Evolutionary conservation across 2,797 vertebrate species (phyloP), one percentile per base, ranked within the genome.

Genomic region (Muscicapa comitata): DNA sequence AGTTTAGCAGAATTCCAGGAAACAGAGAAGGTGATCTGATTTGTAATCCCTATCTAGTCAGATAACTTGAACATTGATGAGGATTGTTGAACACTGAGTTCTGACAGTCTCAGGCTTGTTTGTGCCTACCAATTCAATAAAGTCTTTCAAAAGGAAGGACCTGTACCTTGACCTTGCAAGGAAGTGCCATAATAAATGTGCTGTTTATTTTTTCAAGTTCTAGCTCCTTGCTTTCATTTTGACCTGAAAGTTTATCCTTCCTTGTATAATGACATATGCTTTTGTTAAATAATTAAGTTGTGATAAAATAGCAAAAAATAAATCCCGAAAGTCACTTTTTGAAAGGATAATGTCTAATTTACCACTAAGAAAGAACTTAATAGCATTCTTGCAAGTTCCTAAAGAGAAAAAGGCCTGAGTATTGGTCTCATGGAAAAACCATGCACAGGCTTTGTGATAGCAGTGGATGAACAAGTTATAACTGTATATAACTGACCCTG

Each of bases 401-500:
- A 0, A 59, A 70, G 31, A 53, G 26, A 8, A 63, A n/a, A 29
- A 42, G 24, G 5, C 37, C 37, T 82, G 43, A 86, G 33, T 51
- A 76, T 25, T 80, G 37, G 42, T 76, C n/a, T 61, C 2, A 2
- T 24, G 19, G 48, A 45, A 73, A 73, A 79, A 57, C 37, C 4
- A 4, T 4, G 8, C 11, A 43, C 9, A 50, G 53, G 19, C 29
- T 70, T 84, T 33, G 28, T 43, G 29, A n/a, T 71, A 13, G 21
- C 8, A 42, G 1, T 48, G 29, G 51, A 48, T 84, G 47, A 89
- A 33, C 0, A 11, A 66, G 19, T 23, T 35, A 4, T 53, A 68
- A 13, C 7, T 7, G 11, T 48, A 2, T 51, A 0, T 57, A 42
- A 67, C 4, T n/a, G 70, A 51, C 31, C 1, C 2, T 2, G 7